These are phyloP conservation scores for Drosophila saltans DNA, from an alignment of 1,140 invertebrate genomes.

Conservation along the genomic window DNA sequence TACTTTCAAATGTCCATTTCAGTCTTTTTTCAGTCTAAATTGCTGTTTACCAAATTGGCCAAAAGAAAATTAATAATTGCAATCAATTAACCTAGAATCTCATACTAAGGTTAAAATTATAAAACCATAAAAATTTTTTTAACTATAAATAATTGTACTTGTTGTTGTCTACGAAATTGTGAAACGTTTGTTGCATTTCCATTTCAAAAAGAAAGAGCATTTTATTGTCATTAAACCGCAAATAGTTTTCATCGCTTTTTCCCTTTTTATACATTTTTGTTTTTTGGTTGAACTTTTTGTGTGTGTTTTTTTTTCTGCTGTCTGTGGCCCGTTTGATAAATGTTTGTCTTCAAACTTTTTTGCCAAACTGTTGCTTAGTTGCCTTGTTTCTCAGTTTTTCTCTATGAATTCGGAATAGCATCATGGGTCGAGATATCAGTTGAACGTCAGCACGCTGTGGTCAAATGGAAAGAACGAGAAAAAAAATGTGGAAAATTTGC, in stretches of 20 bases:
- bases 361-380: conserved; percentile 69
- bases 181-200: neutral
- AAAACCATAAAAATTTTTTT: too few relatives aligned
- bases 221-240: conserved; percentile 56
- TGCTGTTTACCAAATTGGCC: too few relatives aligned
- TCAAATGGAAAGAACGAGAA: conserved; percentile 19
- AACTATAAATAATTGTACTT: too few relatives aligned
- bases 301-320: conserved; percentile 40
- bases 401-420: conserved; percentile 34
- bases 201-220: conserved; percentile 32
- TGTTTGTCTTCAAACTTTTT: conserved; percentile 68
- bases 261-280: conserved; percentile 28
- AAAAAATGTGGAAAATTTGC: conserved; percentile 53
- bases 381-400: conserved; percentile 36
- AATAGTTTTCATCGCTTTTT: conserved; percentile 47
- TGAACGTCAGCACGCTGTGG: conserved; percentile 35
- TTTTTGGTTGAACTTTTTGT: conserved; percentile 31
- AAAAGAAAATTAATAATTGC: too few relatives aligned
- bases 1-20: too few relatives aligned
- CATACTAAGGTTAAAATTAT: too few relatives aligned
- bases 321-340: conserved; percentile 68
- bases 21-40: too few relatives aligned
- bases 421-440: conserved; percentile 48
- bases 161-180: too few relatives aligned
- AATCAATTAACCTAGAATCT: too few relatives aligned